phyloP scores from a whole-genome alignment of 2,888 invertebrate genomes.

The Suillia variegata region DNA sequence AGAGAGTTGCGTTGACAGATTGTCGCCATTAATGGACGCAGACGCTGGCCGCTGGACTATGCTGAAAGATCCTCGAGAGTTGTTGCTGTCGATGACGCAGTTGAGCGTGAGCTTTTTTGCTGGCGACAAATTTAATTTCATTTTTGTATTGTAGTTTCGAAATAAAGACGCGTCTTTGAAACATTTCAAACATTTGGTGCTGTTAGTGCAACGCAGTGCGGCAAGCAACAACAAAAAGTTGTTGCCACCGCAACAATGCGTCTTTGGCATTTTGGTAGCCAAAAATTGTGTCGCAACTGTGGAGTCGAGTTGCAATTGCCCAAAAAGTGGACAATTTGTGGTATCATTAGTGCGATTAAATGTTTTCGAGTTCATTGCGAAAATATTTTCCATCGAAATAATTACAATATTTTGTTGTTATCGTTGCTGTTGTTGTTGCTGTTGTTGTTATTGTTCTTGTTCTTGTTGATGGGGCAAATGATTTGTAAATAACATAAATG shows the following conservation, averaged over 20 bases:
- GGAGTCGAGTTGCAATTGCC: constrained; percentile 16
- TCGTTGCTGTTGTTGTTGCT: background rate
- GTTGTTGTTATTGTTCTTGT: background rate
- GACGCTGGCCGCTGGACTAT: background rate
- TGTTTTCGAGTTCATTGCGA: constrained; percentile 6
- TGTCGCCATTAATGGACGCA: background rate
- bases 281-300: background rate
- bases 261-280: background rate
- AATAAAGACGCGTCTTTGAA: too few relatives aligned
- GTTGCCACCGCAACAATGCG: too few relatives aligned
- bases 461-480: background rate
- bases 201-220: too few relatives aligned
- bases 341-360: constrained; percentile 29
- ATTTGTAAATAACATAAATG: constrained; percentile 11
- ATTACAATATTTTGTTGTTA: background rate
- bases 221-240: too few relatives aligned
- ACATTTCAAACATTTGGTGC: too few relatives aligned
- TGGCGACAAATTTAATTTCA: too few relatives aligned
- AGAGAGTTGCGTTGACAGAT: background rate
- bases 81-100: background rate
- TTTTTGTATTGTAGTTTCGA: too few relatives aligned
- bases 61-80: background rate
- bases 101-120: background rate
- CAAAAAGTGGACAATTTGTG: constrained; percentile 29
- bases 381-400: too few relatives aligned